These are phyloP conservation scores for Drosophila atripex DNA, from an alignment of 2,888 invertebrate genomes.

Conservation along the genomic window DNA sequence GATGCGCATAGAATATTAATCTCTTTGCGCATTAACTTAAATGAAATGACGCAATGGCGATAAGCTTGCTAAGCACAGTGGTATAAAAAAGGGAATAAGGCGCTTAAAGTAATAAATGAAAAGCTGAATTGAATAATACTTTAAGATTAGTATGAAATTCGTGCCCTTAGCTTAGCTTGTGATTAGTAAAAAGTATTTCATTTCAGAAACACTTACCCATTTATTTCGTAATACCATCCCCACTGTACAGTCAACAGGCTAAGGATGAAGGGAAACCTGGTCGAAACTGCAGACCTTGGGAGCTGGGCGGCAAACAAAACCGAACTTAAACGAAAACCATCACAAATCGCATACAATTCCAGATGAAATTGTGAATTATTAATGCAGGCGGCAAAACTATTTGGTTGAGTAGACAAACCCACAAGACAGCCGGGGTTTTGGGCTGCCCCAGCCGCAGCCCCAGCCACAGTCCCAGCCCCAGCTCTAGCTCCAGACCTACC, in stretches of 20 bases:
- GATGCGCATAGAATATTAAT: conserved; percentile 80
- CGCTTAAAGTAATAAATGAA: too few relatives aligned
- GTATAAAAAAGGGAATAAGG: conserved; percentile 7
- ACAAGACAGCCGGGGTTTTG: conserved; percentile 40
- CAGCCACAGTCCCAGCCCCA: not conserved
- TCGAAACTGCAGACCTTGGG: conserved; percentile 21
- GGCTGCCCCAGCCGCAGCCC: not conserved
- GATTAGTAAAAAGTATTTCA: not conserved
- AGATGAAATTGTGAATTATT: conserved; percentile 83
- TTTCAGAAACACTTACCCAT: not conserved
- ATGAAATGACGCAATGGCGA: conserved; percentile 72
- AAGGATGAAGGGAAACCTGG: conserved; percentile 8
- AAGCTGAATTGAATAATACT: not conserved
- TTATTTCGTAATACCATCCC: not conserved
- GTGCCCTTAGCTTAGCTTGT: not conserved
- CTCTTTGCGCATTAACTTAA: conserved; percentile 73
- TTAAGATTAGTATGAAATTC: not conserved
- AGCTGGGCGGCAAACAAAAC: conserved; percentile 37
- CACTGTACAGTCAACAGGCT: conserved; percentile 45
- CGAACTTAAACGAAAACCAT: conserved; percentile 75
- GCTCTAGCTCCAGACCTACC: not conserved
- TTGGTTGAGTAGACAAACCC: conserved; percentile 79
- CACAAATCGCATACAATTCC: conserved; percentile 82
- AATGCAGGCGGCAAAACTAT: conserved; percentile 79
- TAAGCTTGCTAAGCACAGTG: conserved; percentile 58